Evolutionary conservation across 2,797 vertebrate species (phyloP).

Genomic region (Rallus crepitans): DNA sequence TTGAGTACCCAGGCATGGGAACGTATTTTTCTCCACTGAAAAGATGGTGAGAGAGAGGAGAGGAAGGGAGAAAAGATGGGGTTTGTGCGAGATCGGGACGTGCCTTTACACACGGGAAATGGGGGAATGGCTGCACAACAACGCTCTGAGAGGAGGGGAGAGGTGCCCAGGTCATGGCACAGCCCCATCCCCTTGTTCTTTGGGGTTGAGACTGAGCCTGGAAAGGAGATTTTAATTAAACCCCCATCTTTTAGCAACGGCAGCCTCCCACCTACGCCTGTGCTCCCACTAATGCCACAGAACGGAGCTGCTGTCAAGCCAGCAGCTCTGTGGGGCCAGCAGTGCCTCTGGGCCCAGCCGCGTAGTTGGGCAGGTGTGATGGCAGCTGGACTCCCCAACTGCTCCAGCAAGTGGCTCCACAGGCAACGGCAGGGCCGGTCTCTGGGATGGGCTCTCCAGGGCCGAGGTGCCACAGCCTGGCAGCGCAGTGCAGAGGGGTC

Average conservation of each 20-base stretch:
- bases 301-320: rapidly evolving
- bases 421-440: rapidly evolving
- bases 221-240: background rate
- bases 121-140: background rate
- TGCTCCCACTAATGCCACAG: background rate
- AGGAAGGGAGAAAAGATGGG: constrained; percentile 12
- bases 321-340: rapidly evolving
- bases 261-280: background rate
- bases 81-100: background rate
- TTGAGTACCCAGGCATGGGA: constrained; percentile 59
- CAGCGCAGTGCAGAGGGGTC: background rate
- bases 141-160: background rate
- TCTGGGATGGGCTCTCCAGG: background rate
- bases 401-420: rapidly evolving
- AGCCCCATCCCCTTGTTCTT: background rate
- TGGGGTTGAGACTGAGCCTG: rapidly evolving
- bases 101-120: background rate
- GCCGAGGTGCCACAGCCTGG: background rate
- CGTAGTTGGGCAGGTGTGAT: rapidly evolving
- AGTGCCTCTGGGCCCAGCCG: background rate
- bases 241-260: background rate
- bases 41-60: constrained; percentile 13
- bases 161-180: background rate
- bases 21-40: constrained; percentile 45
- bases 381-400: rapidly evolving